phyloP scores from a whole-genome alignment of 2,888 invertebrate genomes.

The Tetramorium bicarinatum region DNA sequence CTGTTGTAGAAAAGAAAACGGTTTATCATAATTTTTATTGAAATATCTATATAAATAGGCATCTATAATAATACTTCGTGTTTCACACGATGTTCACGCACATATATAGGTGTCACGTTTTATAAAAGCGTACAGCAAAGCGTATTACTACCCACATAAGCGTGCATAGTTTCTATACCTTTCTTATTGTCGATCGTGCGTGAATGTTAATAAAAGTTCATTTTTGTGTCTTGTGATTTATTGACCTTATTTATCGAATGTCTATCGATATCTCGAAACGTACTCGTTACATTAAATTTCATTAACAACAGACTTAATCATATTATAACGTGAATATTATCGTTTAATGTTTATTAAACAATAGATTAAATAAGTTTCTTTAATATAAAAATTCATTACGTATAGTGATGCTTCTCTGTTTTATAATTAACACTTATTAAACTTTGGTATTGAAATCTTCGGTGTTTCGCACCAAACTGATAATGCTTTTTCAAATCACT shows the following conservation, averaged over 20 bases:
- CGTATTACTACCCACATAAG: constrained; percentile 29
- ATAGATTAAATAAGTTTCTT: not conserved
- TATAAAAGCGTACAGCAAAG: constrained; percentile 19
- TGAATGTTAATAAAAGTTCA: constrained; percentile 4
- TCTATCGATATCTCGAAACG: not conserved
- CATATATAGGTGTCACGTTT: constrained; percentile 4
- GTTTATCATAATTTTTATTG: constrained; percentile 53
- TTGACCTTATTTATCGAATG: constrained; percentile 5
- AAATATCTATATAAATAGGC: constrained; percentile 49
- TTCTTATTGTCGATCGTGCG: constrained; percentile 46
- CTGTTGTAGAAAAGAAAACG: not conserved
- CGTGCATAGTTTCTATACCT: constrained; percentile 7
- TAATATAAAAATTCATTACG: constrained; percentile 2
- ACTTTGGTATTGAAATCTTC: constrained; percentile 34
- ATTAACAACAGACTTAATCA: constrained; percentile 9
- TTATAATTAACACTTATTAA: not conserved
- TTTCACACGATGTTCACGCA: not conserved
- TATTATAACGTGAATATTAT: constrained; percentile 3
- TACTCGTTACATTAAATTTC: not conserved
- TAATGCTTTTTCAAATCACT: constrained; percentile 4
- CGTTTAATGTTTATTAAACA: not conserved
- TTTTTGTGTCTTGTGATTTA: not conserved
- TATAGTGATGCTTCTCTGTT: not conserved
- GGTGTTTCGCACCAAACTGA: not conserved
- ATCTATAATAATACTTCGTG: constrained; percentile 41